These are phyloP conservation scores for Bombus balteatus DNA, from an alignment of 1,140 invertebrate species.

Conservation along the genomic window DNA sequence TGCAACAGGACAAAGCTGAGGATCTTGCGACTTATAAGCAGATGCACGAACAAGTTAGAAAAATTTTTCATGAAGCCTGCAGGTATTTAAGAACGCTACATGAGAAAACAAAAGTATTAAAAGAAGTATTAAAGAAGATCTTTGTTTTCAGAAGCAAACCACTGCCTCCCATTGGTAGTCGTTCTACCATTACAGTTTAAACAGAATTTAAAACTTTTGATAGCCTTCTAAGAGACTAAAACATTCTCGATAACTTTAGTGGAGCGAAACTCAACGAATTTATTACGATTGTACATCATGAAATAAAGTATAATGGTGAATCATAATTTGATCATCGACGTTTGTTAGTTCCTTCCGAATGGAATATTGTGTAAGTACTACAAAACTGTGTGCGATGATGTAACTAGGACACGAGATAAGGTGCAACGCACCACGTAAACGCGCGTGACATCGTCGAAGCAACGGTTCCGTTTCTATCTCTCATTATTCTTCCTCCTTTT, in stretches of 20 bases:
- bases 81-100: slow-evolving; percentile 57
- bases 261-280: background rate
- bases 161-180: slow-evolving; percentile 16
- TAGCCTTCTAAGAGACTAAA: background rate
- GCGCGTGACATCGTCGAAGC: slow-evolving; percentile 57
- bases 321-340: background rate
- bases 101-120: background rate
- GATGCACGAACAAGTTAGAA: slow-evolving; percentile 73
- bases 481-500: slow-evolving; percentile 40
- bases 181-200: slow-evolving; percentile 60
- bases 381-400: slow-evolving; percentile 59
- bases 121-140: background rate
- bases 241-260: background rate
- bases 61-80: slow-evolving; percentile 72
- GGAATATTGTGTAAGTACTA: slow-evolving; percentile 56
- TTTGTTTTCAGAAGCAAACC: slow-evolving; percentile 41
- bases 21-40: slow-evolving; percentile 73
- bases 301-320: background rate
- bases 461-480: slow-evolving; percentile 49
- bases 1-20: slow-evolving; percentile 75
- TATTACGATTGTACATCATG: background rate
- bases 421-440: slow-evolving; percentile 64
- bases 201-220: no score
- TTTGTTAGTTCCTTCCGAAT: slow-evolving; percentile 32
- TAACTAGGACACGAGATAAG: slow-evolving; percentile 70